Base-by-base conservation (phyloP, 1,140 invertebrate genomes). In the Camponotus floridanus region DNA sequence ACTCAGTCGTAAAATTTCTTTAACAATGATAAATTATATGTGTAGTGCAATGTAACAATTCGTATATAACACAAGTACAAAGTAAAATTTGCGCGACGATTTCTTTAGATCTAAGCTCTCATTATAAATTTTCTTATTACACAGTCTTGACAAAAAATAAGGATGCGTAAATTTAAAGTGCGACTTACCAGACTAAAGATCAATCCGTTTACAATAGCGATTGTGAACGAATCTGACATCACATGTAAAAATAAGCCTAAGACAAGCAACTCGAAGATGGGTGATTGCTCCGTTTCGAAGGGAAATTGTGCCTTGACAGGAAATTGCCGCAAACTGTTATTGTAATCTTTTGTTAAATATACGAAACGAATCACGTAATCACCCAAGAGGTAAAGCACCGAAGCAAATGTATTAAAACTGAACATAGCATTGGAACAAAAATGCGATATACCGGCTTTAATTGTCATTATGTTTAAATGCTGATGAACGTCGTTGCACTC, bases 131-230 rank as follows among this genome's bases (percentile, higher is more conserved):
- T 3, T 26, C 11, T 39, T 26, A 0, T 59, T 5, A 9, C 15
- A 51, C 11, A 57, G 9, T 18, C 15, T 74, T 18, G 13, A 68
- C 26, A 39, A n/a, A 33, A 74, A 3, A 39, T 15, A 76, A 76
- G 31, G 39, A 42, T 64, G 2, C 5, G 7, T 11, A 45, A 55
- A 67, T 65, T 26, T 39, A 8, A 55, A 70, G 55, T 48, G 7
- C 18, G 6, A 78, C 59, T 61, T 74, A 83, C 68, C 68, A 83
- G 42, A 57, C 45, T 55, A 42, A 80, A 57, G 31, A 80, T 59
- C 21, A 70, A 70, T 68, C 26, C 42, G 2, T 62, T 70, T 57
- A 80, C 0, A 70, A 59, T 21, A 3, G 64, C 45, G 33, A 80
- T 33, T 8, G 21, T n/a, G 6, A 31, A 70, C 6, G 45, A 36